Evolutionary conservation across 2,888 invertebrate genomes (phyloP).

Genomic region (Neria commutata): DNA sequence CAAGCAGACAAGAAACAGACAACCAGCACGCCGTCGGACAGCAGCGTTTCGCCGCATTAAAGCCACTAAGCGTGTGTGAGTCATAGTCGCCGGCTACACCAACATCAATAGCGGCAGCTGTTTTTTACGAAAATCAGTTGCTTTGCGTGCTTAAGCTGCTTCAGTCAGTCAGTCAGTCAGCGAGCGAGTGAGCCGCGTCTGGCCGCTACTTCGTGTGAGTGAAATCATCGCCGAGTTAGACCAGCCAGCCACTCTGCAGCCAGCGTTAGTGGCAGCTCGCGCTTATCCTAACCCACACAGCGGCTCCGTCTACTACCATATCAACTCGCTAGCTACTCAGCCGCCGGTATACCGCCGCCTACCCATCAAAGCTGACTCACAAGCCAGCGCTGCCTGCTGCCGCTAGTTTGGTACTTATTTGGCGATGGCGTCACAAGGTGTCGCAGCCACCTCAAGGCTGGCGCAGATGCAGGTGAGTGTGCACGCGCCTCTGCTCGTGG

Average conservation of each 20-base stretch:
- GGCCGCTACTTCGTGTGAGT: too few species aligned
- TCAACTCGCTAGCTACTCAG: neutral
- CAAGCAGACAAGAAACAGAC: too few species aligned
- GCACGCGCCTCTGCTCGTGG: neutral
- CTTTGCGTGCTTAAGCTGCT: too few species aligned
- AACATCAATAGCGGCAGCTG: too few species aligned
- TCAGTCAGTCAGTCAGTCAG: too few species aligned
- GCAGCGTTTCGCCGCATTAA: too few species aligned
- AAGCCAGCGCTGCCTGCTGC: constrained; percentile 5
- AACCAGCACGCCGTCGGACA: too few species aligned
- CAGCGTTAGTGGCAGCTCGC: constrained; percentile 29
- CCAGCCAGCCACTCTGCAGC: constrained; percentile 39
- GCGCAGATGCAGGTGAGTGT: constrained; percentile 63
- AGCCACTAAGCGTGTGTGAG: too few species aligned
- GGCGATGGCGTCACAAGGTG: constrained; percentile 60
- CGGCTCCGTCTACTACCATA: constrained; percentile 16
- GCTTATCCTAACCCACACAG: constrained; percentile 38
- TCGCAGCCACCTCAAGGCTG: constrained; percentile 58
- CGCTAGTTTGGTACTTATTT: constrained; percentile 37
- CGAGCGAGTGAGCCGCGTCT: neutral
- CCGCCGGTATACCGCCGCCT: neutral
- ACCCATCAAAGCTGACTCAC: constrained; percentile 37
- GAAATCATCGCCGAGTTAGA: neutral
- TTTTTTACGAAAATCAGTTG: too few species aligned
- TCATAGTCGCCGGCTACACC: too few species aligned